These are phyloP conservation scores for Tonatia bakeri DNA, from an alignment of 2,113 vertebrate species.

Conservation along the genomic window DNA sequence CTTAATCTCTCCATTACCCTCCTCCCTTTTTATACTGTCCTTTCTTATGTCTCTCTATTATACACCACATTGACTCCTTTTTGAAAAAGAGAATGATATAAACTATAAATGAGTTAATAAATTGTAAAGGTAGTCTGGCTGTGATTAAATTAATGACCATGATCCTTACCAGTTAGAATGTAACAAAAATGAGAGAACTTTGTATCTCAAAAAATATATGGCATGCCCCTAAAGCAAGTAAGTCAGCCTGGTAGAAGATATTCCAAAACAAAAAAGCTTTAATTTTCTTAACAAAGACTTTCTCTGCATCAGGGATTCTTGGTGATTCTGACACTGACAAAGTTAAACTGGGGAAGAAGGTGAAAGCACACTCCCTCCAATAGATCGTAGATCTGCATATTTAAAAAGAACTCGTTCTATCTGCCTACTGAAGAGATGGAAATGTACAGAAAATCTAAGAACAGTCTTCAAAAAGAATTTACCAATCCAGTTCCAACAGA, in stretches of 20 bases:
- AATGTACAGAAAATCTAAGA: conserved; percentile 11
- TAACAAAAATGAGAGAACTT: conserved; percentile 24
- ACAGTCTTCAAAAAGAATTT: conserved; percentile 26
- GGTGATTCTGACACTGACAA: conserved; percentile 7
- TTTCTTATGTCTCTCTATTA: background rate
- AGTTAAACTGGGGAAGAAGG: conserved; percentile 27
- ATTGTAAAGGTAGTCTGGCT: background rate
- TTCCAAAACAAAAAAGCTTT: conserved; percentile 17
- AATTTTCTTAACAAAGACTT: conserved; percentile 27
- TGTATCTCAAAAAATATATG: background rate
- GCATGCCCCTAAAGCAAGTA: background rate
- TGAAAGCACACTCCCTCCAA: background rate
- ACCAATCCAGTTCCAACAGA: background rate
- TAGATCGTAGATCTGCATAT: background rate
- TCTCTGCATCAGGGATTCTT: background rate
- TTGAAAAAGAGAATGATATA: background rate
- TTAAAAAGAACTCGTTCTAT: background rate
- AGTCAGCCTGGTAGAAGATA: background rate
- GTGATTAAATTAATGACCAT: background rate
- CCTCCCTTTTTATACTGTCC: background rate
- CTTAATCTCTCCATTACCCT: background rate
- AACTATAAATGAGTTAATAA: conserved; percentile 46
- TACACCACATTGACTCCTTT: background rate
- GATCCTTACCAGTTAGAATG: background rate
- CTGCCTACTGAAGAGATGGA: background rate